Conservation (phyloP, 2,888 invertebrate genomes). For the Acholoe squamosa region DNA sequence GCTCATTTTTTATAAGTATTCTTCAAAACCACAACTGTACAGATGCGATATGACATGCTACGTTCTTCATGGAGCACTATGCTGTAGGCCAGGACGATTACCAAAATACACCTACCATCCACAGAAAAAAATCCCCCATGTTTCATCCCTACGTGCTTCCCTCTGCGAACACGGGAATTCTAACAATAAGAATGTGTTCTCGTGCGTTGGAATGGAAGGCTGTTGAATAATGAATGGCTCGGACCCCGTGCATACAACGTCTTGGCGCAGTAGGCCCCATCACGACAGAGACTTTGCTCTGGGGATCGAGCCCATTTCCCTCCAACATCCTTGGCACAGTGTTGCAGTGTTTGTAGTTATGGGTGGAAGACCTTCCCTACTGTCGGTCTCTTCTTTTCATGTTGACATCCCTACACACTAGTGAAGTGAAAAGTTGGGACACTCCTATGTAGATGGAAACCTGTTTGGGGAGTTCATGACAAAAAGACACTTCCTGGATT, state of each 20-base stretch:
- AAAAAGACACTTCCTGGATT: too few species aligned
- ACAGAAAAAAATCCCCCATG: too few species aligned
- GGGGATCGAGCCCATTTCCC: background rate
- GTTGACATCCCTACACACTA: background rate
- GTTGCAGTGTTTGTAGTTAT: background rate
- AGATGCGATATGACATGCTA: too few species aligned
- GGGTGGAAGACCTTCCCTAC: background rate
- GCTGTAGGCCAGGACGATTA: too few species aligned
- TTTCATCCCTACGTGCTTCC: background rate
- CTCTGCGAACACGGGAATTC: background rate
- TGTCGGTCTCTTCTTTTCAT: background rate
- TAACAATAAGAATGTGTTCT: conserved; percentile 25
- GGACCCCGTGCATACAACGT: background rate
- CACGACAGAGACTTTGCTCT: background rate
- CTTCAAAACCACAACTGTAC: too few species aligned
- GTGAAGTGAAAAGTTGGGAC: background rate
- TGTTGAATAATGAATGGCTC: conserved; percentile 22
- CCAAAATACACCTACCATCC: too few species aligned
- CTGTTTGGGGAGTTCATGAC: too few species aligned
- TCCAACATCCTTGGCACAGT: background rate
- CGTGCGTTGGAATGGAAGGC: conserved; percentile 2
- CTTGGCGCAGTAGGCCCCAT: too few species aligned
- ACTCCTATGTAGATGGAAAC: too few species aligned
- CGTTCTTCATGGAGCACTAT: too few species aligned
- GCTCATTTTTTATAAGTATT: too few species aligned